Evolutionary conservation across 2,113 vertebrate species (phyloP), one percentile per base, ranked within the genome.

Genomic region (Chloroceryle aenea): DNA sequence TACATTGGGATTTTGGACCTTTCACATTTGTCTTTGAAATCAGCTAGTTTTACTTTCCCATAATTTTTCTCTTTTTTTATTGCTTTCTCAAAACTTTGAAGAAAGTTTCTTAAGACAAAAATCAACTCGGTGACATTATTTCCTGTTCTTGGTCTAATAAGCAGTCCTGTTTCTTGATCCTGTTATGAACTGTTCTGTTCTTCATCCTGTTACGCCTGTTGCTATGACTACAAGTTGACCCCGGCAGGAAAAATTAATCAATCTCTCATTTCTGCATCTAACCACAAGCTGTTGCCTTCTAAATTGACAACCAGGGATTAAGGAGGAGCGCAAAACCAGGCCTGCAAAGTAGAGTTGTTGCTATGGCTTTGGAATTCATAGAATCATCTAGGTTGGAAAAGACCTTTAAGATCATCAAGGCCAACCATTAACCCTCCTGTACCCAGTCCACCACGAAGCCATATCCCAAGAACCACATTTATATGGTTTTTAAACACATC

Each of bases 141-240:
- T 94, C 71, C 77, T 77, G 62, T 85, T 95, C 85, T 87, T 79
- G 38, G 48, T 91, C 86, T 90, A 80, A 67, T 73, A 83, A 96
- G 83, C 48, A 91, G 48, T 74, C 69, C 73, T n/a, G 12, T 78
- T 91, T 89, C 85, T 95, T 93, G 71, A 73, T 96, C 48, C 78
- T 73, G 15, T 74, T 84, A 62, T 86, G 90, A 92, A 87, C 93
- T 5, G 5, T 95, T 93, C 88, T 77, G 72, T 92, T 95, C 94
- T 92, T 90, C 84, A 93, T 95, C 94, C 91, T 96, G 83, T 96
- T 96, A 25, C 87, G 90, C 90, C 64, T 85, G 87, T 96, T 96
- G 85, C 96, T 89, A 96, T 93, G 89, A 66, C 92, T 94, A n/a
- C 94, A 63, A 23, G 71, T 89, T 95, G 92, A 97, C 94, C 93